These are phyloP conservation scores for Ochlodes sylvanus DNA, from an alignment of 2,888 invertebrate genomes.

Conservation along the genomic window DNA sequence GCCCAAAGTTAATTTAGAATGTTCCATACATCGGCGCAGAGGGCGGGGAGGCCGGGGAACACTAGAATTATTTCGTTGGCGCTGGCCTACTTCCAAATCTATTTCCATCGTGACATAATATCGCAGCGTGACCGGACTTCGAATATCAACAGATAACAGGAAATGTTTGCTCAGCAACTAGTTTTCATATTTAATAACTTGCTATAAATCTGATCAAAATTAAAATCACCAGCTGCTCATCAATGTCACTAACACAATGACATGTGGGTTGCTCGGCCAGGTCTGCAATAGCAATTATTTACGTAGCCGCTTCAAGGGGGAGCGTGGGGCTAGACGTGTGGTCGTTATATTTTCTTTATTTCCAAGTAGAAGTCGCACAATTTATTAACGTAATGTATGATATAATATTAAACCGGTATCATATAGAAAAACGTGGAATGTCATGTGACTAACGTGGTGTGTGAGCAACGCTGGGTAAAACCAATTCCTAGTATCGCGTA, in stretches of 20 bases:
- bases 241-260: no score
- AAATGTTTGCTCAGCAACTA: neutral
- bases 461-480: slow-evolving; percentile 35
- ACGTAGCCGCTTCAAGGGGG: no score
- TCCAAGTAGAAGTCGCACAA: no score
- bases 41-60: no score
- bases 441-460: slow-evolving; percentile 13
- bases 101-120: slow-evolving; percentile 55
- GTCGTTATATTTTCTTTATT: no score
- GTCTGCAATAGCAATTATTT: no score
- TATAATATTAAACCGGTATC: slow-evolving; percentile 13
- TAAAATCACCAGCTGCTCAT: no score
- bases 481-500: slow-evolving; percentile 17
- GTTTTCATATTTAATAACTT: neutral
- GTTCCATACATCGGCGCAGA: neutral
- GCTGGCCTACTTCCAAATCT: slow-evolving; percentile 52
- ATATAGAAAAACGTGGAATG: slow-evolving; percentile 15
- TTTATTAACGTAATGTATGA: neutral
- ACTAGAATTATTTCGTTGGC: neutral
- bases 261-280: no score
- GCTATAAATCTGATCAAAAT: neutral
- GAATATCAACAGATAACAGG: slow-evolving; percentile 7
- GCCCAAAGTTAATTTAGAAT: neutral
- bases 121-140: slow-evolving; percentile 39
- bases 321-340: no score